These are phyloP conservation scores for Schizopygopsis pylzovi DNA, from an alignment of 2,797 vertebrate genomes.

Conservation along the genomic window DNA sequence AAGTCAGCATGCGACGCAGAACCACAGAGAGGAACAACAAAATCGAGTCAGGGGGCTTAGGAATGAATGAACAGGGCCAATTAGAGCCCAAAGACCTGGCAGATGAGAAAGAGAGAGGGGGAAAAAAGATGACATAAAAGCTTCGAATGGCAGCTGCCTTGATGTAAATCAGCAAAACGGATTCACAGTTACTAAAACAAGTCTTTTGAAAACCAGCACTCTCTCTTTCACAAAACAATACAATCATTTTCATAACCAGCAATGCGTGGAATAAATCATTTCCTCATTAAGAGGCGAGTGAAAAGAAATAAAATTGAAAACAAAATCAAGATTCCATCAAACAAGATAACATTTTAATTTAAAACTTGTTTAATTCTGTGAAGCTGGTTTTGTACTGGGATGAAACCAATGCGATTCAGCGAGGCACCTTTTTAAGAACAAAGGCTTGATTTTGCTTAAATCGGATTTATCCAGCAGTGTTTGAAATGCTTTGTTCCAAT, in stretches of 20 bases:
- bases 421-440: slow-evolving; percentile 38
- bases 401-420: slow-evolving; percentile 35
- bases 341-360: slow-evolving; percentile 52
- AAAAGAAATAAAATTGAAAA: slow-evolving; percentile 16
- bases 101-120: slow-evolving; percentile 10
- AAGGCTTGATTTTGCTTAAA: slow-evolving; percentile 17
- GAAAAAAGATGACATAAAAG: slow-evolving; percentile 14
- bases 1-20: slow-evolving; percentile 35
- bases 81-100: slow-evolving; percentile 51
- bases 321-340: slow-evolving; percentile 31
- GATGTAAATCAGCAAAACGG: slow-evolving; percentile 48
- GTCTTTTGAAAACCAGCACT: slow-evolving; percentile 43
- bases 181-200: slow-evolving; percentile 45
- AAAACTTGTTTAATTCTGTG: slow-evolving; percentile 33
- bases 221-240: slow-evolving; percentile 47
- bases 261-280: slow-evolving; percentile 49
- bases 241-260: slow-evolving; percentile 55
- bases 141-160: slow-evolving; percentile 49
- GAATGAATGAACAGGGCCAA: slow-evolving; percentile 49
- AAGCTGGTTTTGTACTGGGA: slow-evolving; percentile 36
- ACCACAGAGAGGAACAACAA: slow-evolving; percentile 17
- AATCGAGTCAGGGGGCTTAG: not conserved
- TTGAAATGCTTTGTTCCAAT: slow-evolving; percentile 7
- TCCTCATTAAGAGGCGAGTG: slow-evolving; percentile 39
- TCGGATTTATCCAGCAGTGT: not conserved